These are phyloP conservation scores for Trematocara macrostoma DNA, from an alignment of 2,113 vertebrate genomes.

Conservation along the genomic window DNA sequence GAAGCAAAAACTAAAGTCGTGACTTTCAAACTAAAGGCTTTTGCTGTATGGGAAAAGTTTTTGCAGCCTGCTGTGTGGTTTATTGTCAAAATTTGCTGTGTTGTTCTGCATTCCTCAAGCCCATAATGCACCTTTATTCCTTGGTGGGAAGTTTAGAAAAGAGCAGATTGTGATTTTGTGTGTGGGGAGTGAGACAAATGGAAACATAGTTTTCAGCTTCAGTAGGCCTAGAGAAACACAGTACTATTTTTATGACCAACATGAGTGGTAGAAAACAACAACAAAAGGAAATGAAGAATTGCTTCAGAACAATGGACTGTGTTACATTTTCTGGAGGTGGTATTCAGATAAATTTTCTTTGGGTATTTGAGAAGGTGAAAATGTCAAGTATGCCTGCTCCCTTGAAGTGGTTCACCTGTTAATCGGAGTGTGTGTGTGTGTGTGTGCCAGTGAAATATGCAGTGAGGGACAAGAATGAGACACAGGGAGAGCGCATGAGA, in stretches of 20 bases:
- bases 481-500: background rate
- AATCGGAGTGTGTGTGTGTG: background rate
- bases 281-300: background rate
- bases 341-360: constrained; percentile 7
- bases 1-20: background rate
- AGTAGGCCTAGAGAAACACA: background rate
- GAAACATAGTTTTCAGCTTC: background rate
- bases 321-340: background rate
- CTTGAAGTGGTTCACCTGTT: constrained; percentile 18
- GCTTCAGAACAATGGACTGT: background rate
- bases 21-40: background rate
- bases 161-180: background rate
- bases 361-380: constrained; percentile 11
- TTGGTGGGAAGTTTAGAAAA: background rate
- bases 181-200: background rate
- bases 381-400: constrained; percentile 21
- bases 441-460: background rate
- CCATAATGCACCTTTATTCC: background rate
- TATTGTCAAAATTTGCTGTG: background rate
- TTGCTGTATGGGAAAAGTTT: background rate
- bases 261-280: background rate
- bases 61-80: background rate
- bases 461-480: background rate
- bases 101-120: background rate
- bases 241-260: background rate